Evolutionary conservation across 2,797 vertebrate genomes (phyloP).

Genomic region (Chloroceryle inda): DNA sequence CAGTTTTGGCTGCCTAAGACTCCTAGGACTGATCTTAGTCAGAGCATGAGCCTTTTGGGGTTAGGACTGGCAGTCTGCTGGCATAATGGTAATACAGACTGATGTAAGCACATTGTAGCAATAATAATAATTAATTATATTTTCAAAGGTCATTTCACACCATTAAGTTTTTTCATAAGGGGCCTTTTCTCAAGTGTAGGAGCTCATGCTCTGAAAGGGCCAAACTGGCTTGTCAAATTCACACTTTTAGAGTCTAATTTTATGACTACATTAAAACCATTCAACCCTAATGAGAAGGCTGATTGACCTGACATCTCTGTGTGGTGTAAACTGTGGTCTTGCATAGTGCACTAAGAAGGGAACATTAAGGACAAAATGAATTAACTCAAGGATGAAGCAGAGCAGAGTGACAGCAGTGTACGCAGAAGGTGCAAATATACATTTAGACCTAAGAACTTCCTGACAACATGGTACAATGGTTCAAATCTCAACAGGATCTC

Average conservation of each 20-base stretch:
- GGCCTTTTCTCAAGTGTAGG: background rate
- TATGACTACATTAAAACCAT: slow-evolving; percentile 4
- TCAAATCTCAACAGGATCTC: background rate
- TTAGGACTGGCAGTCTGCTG: background rate
- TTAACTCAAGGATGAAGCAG: background rate
- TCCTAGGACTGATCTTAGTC: background rate
- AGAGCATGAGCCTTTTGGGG: background rate
- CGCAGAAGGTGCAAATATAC: background rate
- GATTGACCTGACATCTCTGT: background rate
- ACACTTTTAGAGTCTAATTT: background rate
- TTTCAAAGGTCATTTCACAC: background rate
- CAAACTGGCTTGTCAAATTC: background rate
- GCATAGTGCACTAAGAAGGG: background rate
- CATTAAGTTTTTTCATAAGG: background rate
- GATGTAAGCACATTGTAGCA: background rate
- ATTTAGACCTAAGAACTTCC: background rate
- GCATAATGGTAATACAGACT: background rate
- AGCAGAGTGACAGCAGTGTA: background rate
- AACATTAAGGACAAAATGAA: background rate
- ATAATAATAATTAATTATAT: background rate
- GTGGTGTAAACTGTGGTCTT: background rate
- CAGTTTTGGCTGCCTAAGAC: background rate
- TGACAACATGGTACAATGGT: background rate
- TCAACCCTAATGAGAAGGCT: background rate
- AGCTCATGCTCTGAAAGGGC: background rate